Evolutionary conservation across 2,113 vertebrate species (phyloP).

Genomic region (Coreoperca whiteheadi): DNA sequence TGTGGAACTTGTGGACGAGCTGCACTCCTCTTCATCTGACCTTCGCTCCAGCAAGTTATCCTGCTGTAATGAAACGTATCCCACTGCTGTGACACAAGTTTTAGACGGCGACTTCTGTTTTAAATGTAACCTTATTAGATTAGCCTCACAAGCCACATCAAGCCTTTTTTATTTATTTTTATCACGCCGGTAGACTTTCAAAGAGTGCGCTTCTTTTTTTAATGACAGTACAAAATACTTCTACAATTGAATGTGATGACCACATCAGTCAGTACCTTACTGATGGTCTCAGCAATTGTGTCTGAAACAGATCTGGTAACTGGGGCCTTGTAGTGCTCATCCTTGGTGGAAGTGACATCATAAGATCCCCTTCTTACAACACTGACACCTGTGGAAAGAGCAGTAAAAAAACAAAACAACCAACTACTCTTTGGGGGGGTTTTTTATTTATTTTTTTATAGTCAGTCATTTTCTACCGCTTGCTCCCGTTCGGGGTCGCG

Average conservation of each 20-base stretch:
- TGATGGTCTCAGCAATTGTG: conserved; percentile 57
- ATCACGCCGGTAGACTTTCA: too few species aligned
- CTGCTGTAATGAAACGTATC: conserved; percentile 41
- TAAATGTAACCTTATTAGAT: neutral
- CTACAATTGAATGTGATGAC: neutral
- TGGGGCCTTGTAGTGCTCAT: conserved; percentile 68
- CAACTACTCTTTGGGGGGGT: neutral
- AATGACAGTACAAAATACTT: neutral
- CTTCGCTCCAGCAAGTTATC: conserved; percentile 65
- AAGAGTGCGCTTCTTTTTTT: neutral
- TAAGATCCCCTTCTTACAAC: conserved; percentile 80
- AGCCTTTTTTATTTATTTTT: neutral
- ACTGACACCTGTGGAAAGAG: conserved; percentile 71
- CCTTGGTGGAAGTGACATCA: conserved; percentile 72
- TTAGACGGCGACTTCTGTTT: neutral
- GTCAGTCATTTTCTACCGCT: too few species aligned
- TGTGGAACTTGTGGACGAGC: conserved; percentile 94
- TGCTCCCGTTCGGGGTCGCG: too few species aligned
- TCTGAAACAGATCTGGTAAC: conserved; percentile 81
- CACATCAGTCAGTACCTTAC: conserved; percentile 48
- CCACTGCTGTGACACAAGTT: neutral
- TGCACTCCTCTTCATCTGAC: conserved; percentile 90
- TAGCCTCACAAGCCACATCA: neutral
- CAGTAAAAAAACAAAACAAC: neutral
- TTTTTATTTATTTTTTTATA: too few species aligned